Percentiles rank a stretch among this genome's conserved stretches.
Evolutionary conservation across 2,113 vertebrate species (phyloP).

Genomic region (Notarius quadriscutis): DNA sequence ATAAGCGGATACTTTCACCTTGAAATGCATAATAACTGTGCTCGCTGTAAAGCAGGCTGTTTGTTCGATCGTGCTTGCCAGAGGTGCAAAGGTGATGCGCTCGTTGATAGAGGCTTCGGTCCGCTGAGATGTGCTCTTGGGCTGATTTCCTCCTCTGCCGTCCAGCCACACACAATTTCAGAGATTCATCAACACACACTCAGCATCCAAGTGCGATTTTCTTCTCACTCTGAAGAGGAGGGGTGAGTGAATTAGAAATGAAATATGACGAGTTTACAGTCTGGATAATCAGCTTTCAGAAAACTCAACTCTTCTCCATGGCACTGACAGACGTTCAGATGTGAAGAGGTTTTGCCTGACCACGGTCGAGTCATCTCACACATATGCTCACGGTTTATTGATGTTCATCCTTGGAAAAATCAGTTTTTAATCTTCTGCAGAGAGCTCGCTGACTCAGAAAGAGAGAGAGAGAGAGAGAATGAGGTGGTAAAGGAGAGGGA

Average conservation of each 20-base stretch:
- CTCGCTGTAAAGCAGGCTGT: not conserved
- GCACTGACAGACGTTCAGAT: slow-evolving; percentile 26
- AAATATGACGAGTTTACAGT: slow-evolving; percentile 39
- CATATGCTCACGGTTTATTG: not conserved
- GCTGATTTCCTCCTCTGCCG: not conserved
- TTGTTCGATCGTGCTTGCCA: slow-evolving; percentile 2
- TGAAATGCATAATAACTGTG: not conserved
- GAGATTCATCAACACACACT: not conserved
- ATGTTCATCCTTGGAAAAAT: slow-evolving; percentile 37
- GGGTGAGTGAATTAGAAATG: slow-evolving; percentile 35
- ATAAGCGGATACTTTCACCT: not conserved
- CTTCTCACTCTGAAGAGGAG: not conserved
- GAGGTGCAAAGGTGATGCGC: not conserved
- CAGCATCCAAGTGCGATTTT: slow-evolving; percentile 20
- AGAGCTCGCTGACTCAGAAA: not conserved
- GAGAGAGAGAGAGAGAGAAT: slow-evolving; percentile 25
- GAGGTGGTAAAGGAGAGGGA: slow-evolving; percentile 17
- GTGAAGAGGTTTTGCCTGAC: slow-evolving; percentile 34
- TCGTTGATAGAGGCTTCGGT: slow-evolving; percentile 1
- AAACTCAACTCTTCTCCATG: slow-evolving; percentile 22
- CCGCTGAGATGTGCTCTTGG: not conserved
- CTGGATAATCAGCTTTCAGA: slow-evolving; percentile 38
- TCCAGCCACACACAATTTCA: slow-evolving; percentile 10
- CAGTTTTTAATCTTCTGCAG: slow-evolving; percentile 50
- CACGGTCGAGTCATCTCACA: slow-evolving; percentile 32